Percentiles rank a stretch among this genome's conserved stretches.
Evolutionary conservation across 2,113 vertebrate species (phyloP).

Genomic region (Sapayoa aenigma): DNA sequence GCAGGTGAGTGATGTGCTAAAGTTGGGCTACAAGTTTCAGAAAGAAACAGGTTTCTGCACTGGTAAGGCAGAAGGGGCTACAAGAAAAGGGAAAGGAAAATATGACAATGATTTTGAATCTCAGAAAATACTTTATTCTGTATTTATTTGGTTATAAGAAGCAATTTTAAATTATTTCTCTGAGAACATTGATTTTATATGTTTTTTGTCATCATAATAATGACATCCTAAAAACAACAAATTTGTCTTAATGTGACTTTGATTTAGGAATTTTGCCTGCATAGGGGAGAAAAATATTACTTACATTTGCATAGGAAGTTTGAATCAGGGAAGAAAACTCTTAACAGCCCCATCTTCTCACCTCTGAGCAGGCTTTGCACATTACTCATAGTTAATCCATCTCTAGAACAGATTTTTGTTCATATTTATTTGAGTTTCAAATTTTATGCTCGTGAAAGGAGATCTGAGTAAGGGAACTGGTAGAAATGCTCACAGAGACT

Average conservation of each 20-base stretch:
- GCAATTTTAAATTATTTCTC: neutral
- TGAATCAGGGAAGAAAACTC: neutral
- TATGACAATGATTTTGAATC: neutral
- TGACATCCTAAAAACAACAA: neutral
- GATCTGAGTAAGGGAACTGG: neutral
- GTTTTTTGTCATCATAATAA: neutral
- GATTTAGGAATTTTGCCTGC: neutral
- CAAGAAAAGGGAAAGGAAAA: neutral
- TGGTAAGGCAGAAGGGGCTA: neutral
- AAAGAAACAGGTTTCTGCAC: neutral
- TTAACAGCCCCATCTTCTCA: neutral
- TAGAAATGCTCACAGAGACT: neutral
- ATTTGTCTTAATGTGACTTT: neutral
- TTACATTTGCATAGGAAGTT: neutral
- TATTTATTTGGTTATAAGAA: neutral
- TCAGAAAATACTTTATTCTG: neutral
- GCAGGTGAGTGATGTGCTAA: neutral
- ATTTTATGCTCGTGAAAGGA: neutral
- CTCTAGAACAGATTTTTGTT: neutral
- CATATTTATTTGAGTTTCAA: neutral
- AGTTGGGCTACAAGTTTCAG: neutral
- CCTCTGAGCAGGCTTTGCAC: neutral
- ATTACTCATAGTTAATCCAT: neutral
- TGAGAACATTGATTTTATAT: neutral
- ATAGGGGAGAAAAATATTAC: neutral